Base-by-base conservation (phyloP, 2,888 invertebrate genomes). In the Nomada lathburiana region DNA sequence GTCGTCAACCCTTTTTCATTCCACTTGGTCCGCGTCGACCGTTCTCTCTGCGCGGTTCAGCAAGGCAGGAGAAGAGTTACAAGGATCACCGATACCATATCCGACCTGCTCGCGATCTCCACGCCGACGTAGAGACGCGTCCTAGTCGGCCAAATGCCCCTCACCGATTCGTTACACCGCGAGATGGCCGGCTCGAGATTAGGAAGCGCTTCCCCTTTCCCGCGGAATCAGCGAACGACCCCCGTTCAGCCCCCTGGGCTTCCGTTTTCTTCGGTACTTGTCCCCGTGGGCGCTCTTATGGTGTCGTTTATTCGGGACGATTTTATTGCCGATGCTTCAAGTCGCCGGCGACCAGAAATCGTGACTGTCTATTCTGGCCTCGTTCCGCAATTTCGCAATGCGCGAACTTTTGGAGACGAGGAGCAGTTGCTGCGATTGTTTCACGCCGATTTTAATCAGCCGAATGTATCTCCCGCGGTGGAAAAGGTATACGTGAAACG, bases 31-130 rank as follows among this genome's bases (percentile, higher is more conserved):
- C 77, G 79, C 82, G 59, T 64, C 83, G 77, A 70, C 72, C 76
- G 71, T 78, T 74, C 57, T 13, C 67, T 59, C 79, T n/a, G 64
- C 64, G 70, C 47, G 53, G 73, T 76, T 62, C 75, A 26, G 52
- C 55, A 71, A 59, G 76, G 57, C 80, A 55, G 74, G 60, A 70
- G 85, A 79, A 64, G 81, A 85, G 78, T 85, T 82, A 82, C 79
- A 82, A 82, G 72, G 80, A 82, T 82, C 80, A 85, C 77, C 85
- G 82, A 85, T 85, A 80, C 85, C 80, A 83, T 78, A 81, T 78
- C 83, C 81, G 86, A 79, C 74, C 50, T 67, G 74, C 76, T 53
- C 74, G 74, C 80, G 82, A 82, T 84, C 82, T 81, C 73, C 77
- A 65, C 76, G 59, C 10, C 53, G 59, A 50, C 68, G 63, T 63